A percentile compares a stretch with the other conserved stretches of the same genome.
phyloP scores from a whole-genome alignment of 2,113 vertebrate species.

The Regulus satrapa region DNA sequence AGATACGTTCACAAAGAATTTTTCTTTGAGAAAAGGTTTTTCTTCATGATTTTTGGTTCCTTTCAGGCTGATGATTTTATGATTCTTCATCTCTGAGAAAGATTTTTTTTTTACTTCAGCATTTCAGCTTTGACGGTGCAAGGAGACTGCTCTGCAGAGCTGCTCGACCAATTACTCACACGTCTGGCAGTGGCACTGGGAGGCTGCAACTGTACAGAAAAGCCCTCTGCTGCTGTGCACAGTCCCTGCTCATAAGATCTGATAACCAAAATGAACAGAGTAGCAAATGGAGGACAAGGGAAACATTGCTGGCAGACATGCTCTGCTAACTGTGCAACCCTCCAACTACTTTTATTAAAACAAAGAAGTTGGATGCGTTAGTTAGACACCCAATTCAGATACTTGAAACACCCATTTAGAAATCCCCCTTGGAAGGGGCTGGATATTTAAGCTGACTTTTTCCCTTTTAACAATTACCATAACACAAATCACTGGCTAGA shows the following conservation, averaged over 20 bases:
- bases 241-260: constrained; percentile 25
- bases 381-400: not conserved
- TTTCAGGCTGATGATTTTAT: not conserved
- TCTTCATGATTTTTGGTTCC: not conserved
- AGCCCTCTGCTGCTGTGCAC: constrained; percentile 45
- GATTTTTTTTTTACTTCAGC: not conserved
- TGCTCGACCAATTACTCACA: constrained; percentile 46
- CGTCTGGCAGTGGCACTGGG: constrained; percentile 25
- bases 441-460: not conserved
- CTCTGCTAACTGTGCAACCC: not conserved
- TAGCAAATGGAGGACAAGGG: constrained; percentile 15
- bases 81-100: not conserved
- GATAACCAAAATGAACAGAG: constrained; percentile 1
- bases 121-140: not conserved
- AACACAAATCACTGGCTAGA: not conserved
- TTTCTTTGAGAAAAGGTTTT: not conserved
- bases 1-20: not conserved
- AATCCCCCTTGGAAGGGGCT: not conserved
- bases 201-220: constrained; percentile 34
- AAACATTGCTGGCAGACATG: not conserved
- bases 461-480: not conserved
- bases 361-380: not conserved
- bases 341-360: not conserved
- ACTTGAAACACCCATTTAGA: not conserved
- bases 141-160: constrained; percentile 54